phyloP scores from a whole-genome alignment of 2,888 invertebrate species.

The Thalpophila matura region DNA sequence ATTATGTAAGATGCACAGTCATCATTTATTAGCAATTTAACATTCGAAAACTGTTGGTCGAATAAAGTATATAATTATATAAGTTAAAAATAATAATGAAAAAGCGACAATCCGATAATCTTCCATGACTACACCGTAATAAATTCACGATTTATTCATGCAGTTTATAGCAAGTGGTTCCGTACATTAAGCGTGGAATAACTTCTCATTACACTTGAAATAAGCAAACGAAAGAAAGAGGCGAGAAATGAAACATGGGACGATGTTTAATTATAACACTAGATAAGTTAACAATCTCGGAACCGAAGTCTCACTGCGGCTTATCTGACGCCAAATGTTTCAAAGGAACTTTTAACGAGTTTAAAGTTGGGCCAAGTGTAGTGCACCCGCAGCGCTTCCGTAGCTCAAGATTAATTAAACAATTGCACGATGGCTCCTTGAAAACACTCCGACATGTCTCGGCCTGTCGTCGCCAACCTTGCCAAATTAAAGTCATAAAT shows the following conservation, averaged over 20 bases:
- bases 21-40: too few species aligned
- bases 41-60: too few species aligned
- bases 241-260: slow-evolving; percentile 72
- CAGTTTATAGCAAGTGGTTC: slow-evolving; percentile 6
- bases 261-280: slow-evolving; percentile 88
- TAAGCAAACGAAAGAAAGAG: slow-evolving; percentile 59
- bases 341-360: slow-evolving; percentile 91
- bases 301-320: slow-evolving; percentile 88
- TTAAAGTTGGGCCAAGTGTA: slow-evolving; percentile 89
- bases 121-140: neutral
- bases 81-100: too few species aligned
- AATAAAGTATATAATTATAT: too few species aligned
- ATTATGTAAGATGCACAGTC: neutral
- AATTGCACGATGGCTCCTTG: slow-evolving; percentile 90
- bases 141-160: neutral
- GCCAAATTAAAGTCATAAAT: slow-evolving; percentile 90
- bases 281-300: slow-evolving; percentile 89
- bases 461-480: slow-evolving; percentile 90
- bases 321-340: slow-evolving; percentile 91
- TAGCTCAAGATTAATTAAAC: slow-evolving; percentile 90
- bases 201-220: slow-evolving; percentile 38
- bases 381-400: slow-evolving; percentile 86
- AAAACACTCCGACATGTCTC: slow-evolving; percentile 91
- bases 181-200: slow-evolving; percentile 38
- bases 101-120: neutral